A percentile compares a stretch with the other conserved stretches of the same genome.
Evolutionary conservation across 2,888 invertebrate species (phyloP).

Genomic region (Cryptocheilus praepositus): DNA sequence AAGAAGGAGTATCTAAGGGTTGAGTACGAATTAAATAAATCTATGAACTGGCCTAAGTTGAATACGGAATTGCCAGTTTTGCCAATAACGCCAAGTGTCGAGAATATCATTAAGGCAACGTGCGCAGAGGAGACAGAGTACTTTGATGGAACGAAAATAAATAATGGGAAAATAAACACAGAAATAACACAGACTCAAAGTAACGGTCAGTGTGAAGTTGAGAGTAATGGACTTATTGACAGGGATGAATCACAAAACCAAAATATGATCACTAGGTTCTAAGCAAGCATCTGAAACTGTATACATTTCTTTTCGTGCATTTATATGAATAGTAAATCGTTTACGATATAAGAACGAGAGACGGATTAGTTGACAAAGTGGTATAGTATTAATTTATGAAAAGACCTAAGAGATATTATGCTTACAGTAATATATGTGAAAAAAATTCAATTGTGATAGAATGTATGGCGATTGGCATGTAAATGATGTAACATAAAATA

Average conservation of each 20-base stretch:
- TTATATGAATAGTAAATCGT: background rate
- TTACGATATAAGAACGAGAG: background rate
- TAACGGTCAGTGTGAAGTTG: constrained; percentile 32
- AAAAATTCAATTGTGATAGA: constrained; percentile 2
- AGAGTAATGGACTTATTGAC: constrained; percentile 49
- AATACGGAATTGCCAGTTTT: constrained; percentile 57
- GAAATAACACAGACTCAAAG: constrained; percentile 2
- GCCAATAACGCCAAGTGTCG: constrained; percentile 59
- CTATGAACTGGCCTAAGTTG: constrained; percentile 81
- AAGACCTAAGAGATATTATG: background rate
- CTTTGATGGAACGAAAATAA: constrained; percentile 7
- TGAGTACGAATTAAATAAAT: constrained; percentile 77
- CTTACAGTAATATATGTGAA: background rate
- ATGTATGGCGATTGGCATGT: background rate
- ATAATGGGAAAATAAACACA: constrained; percentile 5
- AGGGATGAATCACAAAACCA: constrained; percentile 29
- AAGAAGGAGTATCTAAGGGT: constrained; percentile 80
- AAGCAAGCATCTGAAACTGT: constrained; percentile 4
- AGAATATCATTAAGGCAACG: constrained; percentile 54
- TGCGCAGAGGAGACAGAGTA: constrained; percentile 7
- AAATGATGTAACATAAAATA: constrained; percentile 2
- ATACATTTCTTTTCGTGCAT: background rate
- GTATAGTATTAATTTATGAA: constrained; percentile 1
- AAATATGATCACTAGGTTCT: constrained; percentile 44
- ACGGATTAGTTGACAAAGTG: background rate